Conservation (phyloP, 2,113 vertebrate species). For the Hepsetus odoe region DNA sequence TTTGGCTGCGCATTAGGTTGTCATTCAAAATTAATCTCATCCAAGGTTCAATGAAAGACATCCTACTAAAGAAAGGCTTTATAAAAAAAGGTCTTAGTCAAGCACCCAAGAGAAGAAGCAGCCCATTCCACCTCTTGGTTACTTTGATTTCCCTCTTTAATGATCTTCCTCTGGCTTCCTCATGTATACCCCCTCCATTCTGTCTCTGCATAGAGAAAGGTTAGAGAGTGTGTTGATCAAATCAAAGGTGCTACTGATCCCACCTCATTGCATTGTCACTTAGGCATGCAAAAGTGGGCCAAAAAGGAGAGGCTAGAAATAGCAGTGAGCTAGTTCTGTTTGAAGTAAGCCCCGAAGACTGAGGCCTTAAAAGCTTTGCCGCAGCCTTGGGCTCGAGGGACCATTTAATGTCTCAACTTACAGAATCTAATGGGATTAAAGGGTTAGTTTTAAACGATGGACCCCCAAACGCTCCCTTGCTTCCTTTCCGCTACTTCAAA, state of each 20-base stretch:
- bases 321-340: slow-evolving; percentile 32
- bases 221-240: background rate
- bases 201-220: slow-evolving; percentile 5
- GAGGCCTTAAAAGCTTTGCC: slow-evolving; percentile 57
- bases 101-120: slow-evolving; percentile 30
- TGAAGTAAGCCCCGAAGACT: slow-evolving; percentile 52
- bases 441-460: slow-evolving; percentile 60
- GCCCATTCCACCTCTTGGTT: slow-evolving; percentile 20
- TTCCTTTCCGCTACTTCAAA: slow-evolving; percentile 15
- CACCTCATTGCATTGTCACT: slow-evolving; percentile 42
- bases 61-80: background rate
- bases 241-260: slow-evolving; percentile 30
- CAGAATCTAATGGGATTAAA: slow-evolving; percentile 72
- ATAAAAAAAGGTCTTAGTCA: slow-evolving; percentile 29
- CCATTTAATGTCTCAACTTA: slow-evolving; percentile 65
- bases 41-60: background rate
- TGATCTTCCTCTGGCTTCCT: slow-evolving; percentile 18
- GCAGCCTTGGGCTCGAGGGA: slow-evolving; percentile 56
- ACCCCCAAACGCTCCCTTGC: slow-evolving; percentile 5
- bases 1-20: background rate
- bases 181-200: slow-evolving; percentile 2
- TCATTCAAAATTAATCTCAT: slow-evolving; percentile 30
- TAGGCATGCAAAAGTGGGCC: slow-evolving; percentile 7
- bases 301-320: slow-evolving; percentile 17
- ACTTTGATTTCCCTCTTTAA: slow-evolving; percentile 24